Conservation (phyloP, 2,888 invertebrate species). For the Dione juno region DNA sequence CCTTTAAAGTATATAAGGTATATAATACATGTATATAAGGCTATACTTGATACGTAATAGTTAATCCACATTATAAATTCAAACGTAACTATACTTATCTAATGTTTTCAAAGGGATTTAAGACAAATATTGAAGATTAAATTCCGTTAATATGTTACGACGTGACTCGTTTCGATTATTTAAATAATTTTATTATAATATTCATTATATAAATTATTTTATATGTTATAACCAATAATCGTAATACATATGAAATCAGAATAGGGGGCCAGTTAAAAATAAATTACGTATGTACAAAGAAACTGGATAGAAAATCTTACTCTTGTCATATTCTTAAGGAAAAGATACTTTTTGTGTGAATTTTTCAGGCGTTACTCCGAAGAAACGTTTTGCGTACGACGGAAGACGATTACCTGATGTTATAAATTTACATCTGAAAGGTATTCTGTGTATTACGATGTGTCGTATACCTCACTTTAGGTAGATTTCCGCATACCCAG, state of each 20-base stretch:
- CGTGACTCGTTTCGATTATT: background rate
- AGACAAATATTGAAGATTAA: background rate
- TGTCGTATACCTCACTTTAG: conserved; percentile 17
- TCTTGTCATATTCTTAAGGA: conserved; percentile 4
- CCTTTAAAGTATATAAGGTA: background rate
- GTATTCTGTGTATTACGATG: conserved; percentile 54
- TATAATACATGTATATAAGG: background rate
- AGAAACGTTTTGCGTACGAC: conserved; percentile 75
- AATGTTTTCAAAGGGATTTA: background rate
- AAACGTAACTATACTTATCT: background rate
- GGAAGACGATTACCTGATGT: conserved; percentile 73
- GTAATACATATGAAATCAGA: too few relatives aligned
- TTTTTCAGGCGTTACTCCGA: conserved; percentile 66
- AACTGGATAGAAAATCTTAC: background rate
- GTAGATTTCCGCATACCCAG: background rate
- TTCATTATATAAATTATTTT: too few relatives aligned
- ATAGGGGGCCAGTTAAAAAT: too few relatives aligned
- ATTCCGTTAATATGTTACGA: background rate
- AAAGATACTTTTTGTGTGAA: conserved; percentile 21
- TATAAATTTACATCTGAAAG: conserved; percentile 79
- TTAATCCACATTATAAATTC: background rate
- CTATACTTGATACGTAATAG: background rate
- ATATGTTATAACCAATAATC: too few relatives aligned
- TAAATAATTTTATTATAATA: too few relatives aligned
- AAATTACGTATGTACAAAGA: background rate